Conservation (phyloP, 1,140 invertebrate species). For the Gerris buenoi region DNA sequence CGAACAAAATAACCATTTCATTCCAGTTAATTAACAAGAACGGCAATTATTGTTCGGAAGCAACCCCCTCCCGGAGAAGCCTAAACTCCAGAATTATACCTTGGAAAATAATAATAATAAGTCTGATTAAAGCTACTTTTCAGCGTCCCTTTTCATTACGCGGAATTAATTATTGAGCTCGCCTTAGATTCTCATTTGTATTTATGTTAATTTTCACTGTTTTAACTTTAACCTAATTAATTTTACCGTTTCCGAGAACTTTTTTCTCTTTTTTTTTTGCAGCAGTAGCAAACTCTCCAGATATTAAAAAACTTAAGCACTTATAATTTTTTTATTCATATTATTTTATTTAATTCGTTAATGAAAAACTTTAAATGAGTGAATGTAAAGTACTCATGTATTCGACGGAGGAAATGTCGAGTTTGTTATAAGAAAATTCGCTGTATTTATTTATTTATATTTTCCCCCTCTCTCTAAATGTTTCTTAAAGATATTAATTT, state of each 20-base stretch:
- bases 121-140: constrained; percentile 7
- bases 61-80: background rate
- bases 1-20: constrained; percentile 16
- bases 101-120: constrained; percentile 7
- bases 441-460: too few relatives aligned
- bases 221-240: constrained; percentile 3
- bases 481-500: too few relatives aligned
- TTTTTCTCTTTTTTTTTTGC: background rate
- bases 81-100: constrained; percentile 11
- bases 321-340: background rate
- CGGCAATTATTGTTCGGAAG: constrained; percentile 15
- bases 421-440: too few relatives aligned
- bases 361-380: background rate
- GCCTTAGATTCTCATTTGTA: background rate
- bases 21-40: constrained; percentile 16
- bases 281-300: background rate
- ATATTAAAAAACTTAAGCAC: background rate
- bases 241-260: background rate
- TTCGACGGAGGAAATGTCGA: too few relatives aligned
- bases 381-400: too few relatives aligned
- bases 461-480: too few relatives aligned
- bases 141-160: background rate
- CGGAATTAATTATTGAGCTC: constrained; percentile 5
- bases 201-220: constrained; percentile 4
- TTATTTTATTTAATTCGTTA: background rate